These are phyloP conservation scores for Oreocharis arfaki DNA, from an alignment of 2,113 vertebrate species.

Conservation along the genomic window DNA sequence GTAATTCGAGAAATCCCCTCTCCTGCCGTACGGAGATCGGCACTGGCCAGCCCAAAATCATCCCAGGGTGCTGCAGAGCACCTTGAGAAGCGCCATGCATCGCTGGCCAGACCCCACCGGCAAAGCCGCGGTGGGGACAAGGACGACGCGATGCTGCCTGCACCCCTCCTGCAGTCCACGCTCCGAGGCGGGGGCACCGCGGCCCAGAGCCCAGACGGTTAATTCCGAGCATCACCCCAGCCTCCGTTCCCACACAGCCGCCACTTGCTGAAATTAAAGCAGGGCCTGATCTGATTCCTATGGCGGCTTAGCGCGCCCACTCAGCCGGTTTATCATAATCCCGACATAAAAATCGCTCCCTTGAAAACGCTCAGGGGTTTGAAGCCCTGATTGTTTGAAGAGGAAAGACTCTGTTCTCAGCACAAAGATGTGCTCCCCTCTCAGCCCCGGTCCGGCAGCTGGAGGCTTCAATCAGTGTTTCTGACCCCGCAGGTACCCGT, in stretches of 20 bases:
- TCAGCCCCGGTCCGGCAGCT: neutral
- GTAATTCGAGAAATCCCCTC: neutral
- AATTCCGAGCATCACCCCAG: neutral
- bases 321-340: slow-evolving; percentile 30
- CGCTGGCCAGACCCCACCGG: fast-evolving
- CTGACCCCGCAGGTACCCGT: neutral
- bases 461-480: neutral
- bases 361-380: neutral
- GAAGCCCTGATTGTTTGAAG: slow-evolving; percentile 19
- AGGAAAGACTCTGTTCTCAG: neutral
- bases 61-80: fast-evolving
- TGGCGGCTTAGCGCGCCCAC: neutral
- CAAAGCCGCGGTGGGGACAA: fast-evolving
- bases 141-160: fast-evolving
- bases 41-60: neutral
- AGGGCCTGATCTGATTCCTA: slow-evolving; percentile 4
- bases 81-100: fast-evolving
- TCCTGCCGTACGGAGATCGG: fast-evolving
- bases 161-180: fast-evolving
- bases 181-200: fast-evolving
- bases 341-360: neutral
- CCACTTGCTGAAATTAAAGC: neutral
- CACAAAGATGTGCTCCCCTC: slow-evolving; percentile 9
- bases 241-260: neutral
- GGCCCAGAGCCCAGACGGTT: neutral